Evolutionary conservation across 2,797 vertebrate species (phyloP).

Genomic region (Trichosurus vulpecula): DNA sequence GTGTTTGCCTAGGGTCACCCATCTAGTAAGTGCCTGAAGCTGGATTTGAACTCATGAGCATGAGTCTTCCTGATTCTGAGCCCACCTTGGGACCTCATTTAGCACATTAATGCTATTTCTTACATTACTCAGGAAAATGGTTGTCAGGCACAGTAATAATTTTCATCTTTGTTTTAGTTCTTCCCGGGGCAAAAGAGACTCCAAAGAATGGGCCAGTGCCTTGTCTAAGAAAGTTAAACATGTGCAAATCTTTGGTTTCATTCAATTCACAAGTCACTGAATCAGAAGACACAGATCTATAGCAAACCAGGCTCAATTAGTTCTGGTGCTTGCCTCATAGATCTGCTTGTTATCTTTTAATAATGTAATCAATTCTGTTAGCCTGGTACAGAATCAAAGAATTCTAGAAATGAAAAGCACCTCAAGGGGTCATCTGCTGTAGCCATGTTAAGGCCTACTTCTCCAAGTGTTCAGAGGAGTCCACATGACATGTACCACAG

Average conservation of each 20-base stretch:
- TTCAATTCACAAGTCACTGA: conserved; percentile 73
- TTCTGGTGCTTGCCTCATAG: conserved; percentile 74
- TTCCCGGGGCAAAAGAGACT: conserved; percentile 1
- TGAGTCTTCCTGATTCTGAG: neutral
- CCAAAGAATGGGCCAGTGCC: conserved; percentile 6
- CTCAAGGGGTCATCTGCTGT: neutral
- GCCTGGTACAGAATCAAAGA: neutral
- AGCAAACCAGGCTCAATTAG: conserved; percentile 74
- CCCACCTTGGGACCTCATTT: neutral
- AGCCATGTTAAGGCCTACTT: neutral
- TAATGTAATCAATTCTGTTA: conserved; percentile 48
- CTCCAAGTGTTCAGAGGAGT: neutral
- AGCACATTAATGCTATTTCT: neutral
- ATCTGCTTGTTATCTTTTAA: conserved; percentile 73
- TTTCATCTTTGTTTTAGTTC: conserved; percentile 6
- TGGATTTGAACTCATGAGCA: neutral
- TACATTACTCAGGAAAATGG: neutral
- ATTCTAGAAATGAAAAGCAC: neutral
- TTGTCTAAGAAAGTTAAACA: conserved; percentile 38
- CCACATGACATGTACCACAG: neutral
- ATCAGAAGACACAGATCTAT: conserved; percentile 73
- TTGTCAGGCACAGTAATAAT: neutral
- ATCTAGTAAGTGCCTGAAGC: neutral
- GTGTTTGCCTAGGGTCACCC: neutral
- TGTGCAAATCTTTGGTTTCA: conserved; percentile 66